phyloP scores from a whole-genome alignment of 2,888 invertebrate species.

The Diarsia dahlii region DNA sequence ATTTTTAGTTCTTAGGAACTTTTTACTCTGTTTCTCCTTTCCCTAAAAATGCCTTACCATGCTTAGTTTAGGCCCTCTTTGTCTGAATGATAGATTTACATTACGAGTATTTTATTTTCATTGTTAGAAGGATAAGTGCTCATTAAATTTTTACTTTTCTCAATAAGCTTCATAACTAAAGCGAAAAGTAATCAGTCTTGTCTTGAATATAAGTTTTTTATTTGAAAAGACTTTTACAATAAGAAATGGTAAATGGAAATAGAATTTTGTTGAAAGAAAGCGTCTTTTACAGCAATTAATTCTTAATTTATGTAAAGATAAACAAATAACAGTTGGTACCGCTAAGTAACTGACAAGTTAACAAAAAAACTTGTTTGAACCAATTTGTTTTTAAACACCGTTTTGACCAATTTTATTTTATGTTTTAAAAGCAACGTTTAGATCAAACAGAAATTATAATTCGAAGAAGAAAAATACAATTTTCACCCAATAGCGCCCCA shows the following conservation, averaged over 20 bases:
- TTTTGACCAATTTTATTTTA: constrained; percentile 12
- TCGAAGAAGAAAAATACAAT: background rate
- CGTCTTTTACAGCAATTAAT: constrained; percentile 29
- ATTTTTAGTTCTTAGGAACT: no score
- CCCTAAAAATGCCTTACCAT: background rate
- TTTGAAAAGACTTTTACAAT: background rate
- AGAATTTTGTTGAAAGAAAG: background rate
- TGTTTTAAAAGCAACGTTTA: background rate
- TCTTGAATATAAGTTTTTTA: background rate
- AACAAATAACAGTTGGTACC: constrained; percentile 23
- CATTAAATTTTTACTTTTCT: background rate
- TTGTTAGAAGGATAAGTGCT: background rate
- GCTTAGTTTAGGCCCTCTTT: background rate
- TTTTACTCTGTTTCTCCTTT: background rate
- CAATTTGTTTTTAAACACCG: constrained; percentile 25
- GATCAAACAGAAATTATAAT: background rate
- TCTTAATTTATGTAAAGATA: constrained; percentile 30
- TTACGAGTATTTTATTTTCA: background rate
- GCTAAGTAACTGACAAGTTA: constrained; percentile 22
- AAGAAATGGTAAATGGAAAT: constrained; percentile 3
- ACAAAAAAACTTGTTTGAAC: constrained; percentile 15
- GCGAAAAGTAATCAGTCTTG: background rate
- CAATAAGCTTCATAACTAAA: background rate
- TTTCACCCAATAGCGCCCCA: background rate
- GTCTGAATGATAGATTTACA: no score